A percentile compares a stretch with the other conserved stretches of the same genome.
These are phyloP conservation scores for Ophion slaviceki DNA, from an alignment of 2,888 invertebrate species.

Conservation along the genomic window DNA sequence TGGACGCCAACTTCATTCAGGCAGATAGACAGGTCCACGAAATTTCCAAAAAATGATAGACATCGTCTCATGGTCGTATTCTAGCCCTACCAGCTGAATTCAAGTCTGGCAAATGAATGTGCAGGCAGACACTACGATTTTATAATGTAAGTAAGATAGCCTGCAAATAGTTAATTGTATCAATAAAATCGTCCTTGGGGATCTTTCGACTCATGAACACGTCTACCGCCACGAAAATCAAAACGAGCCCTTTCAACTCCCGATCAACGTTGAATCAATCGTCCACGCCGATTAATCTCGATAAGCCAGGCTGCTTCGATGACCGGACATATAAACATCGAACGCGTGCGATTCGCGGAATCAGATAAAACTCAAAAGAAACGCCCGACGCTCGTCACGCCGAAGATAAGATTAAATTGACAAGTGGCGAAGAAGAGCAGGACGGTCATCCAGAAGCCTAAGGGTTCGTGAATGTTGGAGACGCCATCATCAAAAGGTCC, in stretches of 20 bases:
- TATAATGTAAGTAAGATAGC: no score
- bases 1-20: no score
- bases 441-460: neutral
- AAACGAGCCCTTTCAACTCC: neutral
- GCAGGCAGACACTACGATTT: no score
- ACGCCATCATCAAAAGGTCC: constrained; percentile 33
- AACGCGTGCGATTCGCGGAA: constrained; percentile 36
- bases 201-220: neutral
- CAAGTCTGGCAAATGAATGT: no score
- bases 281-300: neutral
- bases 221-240: neutral
- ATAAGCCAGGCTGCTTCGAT: neutral
- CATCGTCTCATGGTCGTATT: no score
- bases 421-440: constrained; percentile 40
- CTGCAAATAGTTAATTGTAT: neutral
- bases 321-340: constrained; percentile 36
- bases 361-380: constrained; percentile 9
- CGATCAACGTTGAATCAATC: neutral
- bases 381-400: constrained; percentile 1
- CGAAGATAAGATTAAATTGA: constrained; percentile 52
- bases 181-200: neutral
- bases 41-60: no score
- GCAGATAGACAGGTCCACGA: no score
- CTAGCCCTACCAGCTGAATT: no score
- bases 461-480: constrained; percentile 7